A percentile compares a stretch with the other conserved stretches of the same genome.
Evolutionary conservation across 2,888 invertebrate species (phyloP).

Genomic region (Chalcis sispes): DNA sequence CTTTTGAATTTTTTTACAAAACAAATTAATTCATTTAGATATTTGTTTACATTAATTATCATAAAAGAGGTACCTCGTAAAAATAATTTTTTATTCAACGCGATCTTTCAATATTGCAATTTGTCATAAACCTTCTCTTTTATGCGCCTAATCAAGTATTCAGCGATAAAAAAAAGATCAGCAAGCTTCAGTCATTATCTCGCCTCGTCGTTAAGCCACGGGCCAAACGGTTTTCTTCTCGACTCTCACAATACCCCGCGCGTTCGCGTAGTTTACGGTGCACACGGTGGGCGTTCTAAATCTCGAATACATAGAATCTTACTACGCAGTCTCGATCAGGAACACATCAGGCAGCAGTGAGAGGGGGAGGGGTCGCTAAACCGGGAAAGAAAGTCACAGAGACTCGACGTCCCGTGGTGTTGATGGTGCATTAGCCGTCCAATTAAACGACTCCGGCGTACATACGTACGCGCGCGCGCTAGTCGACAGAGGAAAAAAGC

Average conservation of each 20-base stretch:
- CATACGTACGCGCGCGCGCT: neutral
- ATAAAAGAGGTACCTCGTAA: slow-evolving; percentile 30
- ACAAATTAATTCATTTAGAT: neutral
- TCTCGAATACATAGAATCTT: neutral
- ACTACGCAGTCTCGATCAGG: too few species aligned
- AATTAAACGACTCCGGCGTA: slow-evolving; percentile 39
- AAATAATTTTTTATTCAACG: neutral
- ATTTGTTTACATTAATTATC: slow-evolving; percentile 51
- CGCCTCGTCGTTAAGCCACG: slow-evolving; percentile 21
- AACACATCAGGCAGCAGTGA: too few species aligned
- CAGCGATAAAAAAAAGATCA: slow-evolving; percentile 16
- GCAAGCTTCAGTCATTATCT: neutral
- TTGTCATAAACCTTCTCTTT: slow-evolving; percentile 18
- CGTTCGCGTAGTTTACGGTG: too few species aligned
- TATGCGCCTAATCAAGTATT: slow-evolving; percentile 38
- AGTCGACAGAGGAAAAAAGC: slow-evolving; percentile 8
- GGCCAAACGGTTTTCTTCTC: slow-evolving; percentile 44
- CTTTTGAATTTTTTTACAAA: neutral
- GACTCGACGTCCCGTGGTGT: neutral
- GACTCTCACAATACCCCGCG: too few species aligned
- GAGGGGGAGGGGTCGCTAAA: too few species aligned
- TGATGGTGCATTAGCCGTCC: slow-evolving; percentile 32
- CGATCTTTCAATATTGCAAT: slow-evolving; percentile 24
- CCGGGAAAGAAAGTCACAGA: neutral
- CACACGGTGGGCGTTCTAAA: slow-evolving; percentile 47